Base-by-base conservation (phyloP, 2,797 vertebrate species). In the Sebastes iracundus region DNA sequence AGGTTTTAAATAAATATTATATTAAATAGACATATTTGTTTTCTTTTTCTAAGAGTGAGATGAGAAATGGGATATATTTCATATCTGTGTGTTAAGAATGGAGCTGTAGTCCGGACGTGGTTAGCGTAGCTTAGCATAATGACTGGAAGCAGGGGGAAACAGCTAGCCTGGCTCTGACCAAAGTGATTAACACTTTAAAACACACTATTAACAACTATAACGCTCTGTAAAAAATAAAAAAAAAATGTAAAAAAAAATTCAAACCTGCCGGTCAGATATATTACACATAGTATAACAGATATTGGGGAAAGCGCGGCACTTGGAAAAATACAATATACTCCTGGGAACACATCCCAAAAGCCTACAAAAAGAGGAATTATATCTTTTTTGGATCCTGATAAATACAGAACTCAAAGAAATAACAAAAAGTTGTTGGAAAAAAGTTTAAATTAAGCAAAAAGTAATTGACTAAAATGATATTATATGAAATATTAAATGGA, bases 391-490 rank as follows among this genome's bases (percentile, higher is more conserved):
- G 42, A 20, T 20, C 16, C 42, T 49, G 42, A 18, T 18, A 49
- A 49, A 49, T 49, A 49, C 2, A 49, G 42, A 0, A 49, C 42
- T 4, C 42, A 49, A 49, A 20, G 0, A 49, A 18, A 49, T 49
- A 7, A 49, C 42, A 20, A 49, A 49, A 49, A 49, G 18, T 49
- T 49, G 42, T 49, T 49, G 16, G 42, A 49, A 49, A 46, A 46
- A 49, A 18, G 16, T 8, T 46, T 18, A 49, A 49, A 49, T 49
- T 7, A 0, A 49, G 7, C 3, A 49, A 49, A 49, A 49, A 8
- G 42, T 49, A 49, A 49, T 8, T 49, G 42, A 49, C 16, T 49
- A 4, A 49, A 49, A 49, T 49, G 1, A 20, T 18, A 46, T 46
- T 46, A 49, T 8, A 20, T 20, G 6, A 49, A 20, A 49, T 49